A percentile compares a stretch with the other conserved stretches of the same genome.
These are phyloP conservation scores for Plectus sambesii DNA, from an alignment of 1,140 invertebrate genomes.

Conservation along the genomic window DNA sequence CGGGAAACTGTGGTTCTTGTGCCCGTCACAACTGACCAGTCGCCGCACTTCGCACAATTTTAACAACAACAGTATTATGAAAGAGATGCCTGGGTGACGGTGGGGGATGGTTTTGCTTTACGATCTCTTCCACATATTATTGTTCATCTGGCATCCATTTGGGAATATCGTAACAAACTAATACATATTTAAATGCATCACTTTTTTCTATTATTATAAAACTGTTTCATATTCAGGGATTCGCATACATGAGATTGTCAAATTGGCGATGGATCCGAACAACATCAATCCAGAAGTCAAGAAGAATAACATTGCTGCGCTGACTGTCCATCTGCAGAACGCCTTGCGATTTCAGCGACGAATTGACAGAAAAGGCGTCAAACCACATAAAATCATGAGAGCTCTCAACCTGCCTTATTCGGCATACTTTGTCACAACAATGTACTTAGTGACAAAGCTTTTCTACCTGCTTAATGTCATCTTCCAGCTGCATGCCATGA, in stretches of 20 bases:
- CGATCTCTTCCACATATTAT: no score
- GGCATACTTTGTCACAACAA: conserved; percentile 23
- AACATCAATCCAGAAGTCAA: conserved; percentile 31
- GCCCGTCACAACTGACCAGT: no score
- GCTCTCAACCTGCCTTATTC: conserved; percentile 29
- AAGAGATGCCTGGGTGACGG: no score
- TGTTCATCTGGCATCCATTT: no score
- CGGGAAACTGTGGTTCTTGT: no score
- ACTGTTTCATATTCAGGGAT: conserved; percentile 17
- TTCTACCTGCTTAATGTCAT: conserved; percentile 24
- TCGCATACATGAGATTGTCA: conserved; percentile 26
- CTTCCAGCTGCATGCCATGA: conserved; percentile 23
- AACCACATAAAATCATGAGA: conserved; percentile 21
- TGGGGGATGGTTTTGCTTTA: no score
- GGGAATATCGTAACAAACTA: no score
- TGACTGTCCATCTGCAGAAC: conserved; percentile 22
- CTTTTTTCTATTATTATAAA: background rate
- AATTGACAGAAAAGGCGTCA: conserved; percentile 24
- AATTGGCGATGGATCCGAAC: conserved; percentile 23
- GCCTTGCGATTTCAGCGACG: conserved; percentile 25
- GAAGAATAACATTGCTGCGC: conserved; percentile 21
- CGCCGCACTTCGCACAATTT: no score
- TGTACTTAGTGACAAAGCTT: conserved; percentile 23
- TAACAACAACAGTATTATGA: no score
- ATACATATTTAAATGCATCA: no score